Conservation (phyloP, 2,797 vertebrate species). For the Cuculus canorus region DNA sequence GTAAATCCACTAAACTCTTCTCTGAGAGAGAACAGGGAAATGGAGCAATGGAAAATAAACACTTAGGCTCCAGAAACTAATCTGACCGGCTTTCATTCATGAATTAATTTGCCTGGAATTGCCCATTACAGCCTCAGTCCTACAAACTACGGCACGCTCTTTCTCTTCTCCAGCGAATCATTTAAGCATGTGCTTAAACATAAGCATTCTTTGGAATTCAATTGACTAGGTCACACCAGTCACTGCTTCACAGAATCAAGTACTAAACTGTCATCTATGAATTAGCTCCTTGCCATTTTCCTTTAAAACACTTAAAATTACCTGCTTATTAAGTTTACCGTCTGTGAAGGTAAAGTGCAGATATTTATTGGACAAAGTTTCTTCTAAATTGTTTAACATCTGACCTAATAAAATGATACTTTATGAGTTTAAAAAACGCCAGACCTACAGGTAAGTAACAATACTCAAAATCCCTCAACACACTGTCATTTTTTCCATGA, state of each 20-base stretch:
- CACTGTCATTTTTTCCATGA: background rate
- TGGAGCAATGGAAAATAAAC: slow-evolving; percentile 56
- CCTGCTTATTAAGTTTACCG: slow-evolving; percentile 2
- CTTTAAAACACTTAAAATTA: background rate
- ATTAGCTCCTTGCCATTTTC: background rate
- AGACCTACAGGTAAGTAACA: background rate
- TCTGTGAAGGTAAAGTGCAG: background rate
- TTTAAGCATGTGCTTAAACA: slow-evolving; percentile 4
- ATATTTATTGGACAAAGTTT: background rate
- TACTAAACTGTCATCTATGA: background rate
- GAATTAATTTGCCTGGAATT: slow-evolving; percentile 40
- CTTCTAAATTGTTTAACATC: background rate
- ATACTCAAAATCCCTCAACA: background rate
- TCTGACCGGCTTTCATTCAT: slow-evolving; percentile 32
- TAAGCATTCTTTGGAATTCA: background rate
- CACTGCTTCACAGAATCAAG: background rate
- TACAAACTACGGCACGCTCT: background rate
- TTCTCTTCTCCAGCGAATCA: background rate
- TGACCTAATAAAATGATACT: background rate
- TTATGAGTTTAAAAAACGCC: background rate
- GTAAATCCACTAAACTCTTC: slow-evolving; percentile 79
- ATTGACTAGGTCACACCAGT: background rate
- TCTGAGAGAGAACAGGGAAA: slow-evolving; percentile 71
- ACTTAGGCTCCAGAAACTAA: slow-evolving; percentile 9
- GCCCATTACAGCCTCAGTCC: background rate